Conservation (phyloP, 2,113 vertebrate genomes). For the mouse (Mus musculus) region GRCm39 chr11:106743501-106744000, state of each 20-base stretch:
- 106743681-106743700: neutral
- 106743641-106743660: neutral
- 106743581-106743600: neutral
- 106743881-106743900: neutral
- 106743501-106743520: constrained; percentile 45
- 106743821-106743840: constrained; percentile 6
- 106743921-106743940: neutral
- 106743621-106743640: neutral
- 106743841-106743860: neutral
- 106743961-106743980: neutral
- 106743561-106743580: neutral
- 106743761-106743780: neutral
- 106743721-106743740: neutral
- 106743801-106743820: constrained; percentile 33
- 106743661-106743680: neutral
- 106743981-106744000: neutral
- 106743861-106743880: neutral
- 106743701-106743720: neutral
- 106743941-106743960: neutral
- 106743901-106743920: neutral
- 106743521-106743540: constrained; percentile 57
- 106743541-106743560: constrained; percentile 27
- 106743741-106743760: neutral
- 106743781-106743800: neutral
- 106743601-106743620: neutral